Evolutionary conservation across 2,888 invertebrate genomes (phyloP).

Genomic region (Steromphala cineraria): DNA sequence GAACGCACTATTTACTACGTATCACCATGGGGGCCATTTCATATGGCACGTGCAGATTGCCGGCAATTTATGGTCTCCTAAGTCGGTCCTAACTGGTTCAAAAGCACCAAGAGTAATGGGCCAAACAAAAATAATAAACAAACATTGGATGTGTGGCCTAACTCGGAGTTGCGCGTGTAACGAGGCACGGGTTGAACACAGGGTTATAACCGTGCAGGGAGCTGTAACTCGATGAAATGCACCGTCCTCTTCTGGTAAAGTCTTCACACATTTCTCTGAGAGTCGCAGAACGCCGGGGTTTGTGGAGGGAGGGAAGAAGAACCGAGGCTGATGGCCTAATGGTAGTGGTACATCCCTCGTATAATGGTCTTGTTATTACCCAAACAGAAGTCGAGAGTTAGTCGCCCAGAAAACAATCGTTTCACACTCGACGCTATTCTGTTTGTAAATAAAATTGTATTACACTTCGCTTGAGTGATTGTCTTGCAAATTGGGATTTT

Average conservation of each 20-base stretch:
- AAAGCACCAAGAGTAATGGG: neutral
- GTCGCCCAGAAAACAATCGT: too few species aligned
- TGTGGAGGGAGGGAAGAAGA: too few species aligned
- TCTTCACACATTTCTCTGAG: neutral
- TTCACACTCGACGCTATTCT: too few species aligned
- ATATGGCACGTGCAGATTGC: conserved; percentile 3
- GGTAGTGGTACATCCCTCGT: neutral
- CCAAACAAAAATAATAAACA: neutral
- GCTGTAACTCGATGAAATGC: neutral
- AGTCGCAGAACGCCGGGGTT: too few species aligned
- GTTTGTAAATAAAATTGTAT: too few species aligned
- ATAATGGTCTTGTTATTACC: neutral
- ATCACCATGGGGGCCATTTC: neutral
- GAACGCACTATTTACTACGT: neutral
- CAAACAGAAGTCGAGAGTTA: too few species aligned
- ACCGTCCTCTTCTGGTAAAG: neutral
- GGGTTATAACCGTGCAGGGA: neutral
- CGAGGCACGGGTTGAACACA: neutral
- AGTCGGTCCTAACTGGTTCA: neutral
- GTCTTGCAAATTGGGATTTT: too few species aligned
- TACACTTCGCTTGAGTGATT: too few species aligned
- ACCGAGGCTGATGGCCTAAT: neutral
- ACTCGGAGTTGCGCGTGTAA: neutral
- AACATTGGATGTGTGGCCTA: neutral
- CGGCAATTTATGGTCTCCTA: conserved; percentile 5